Evolutionary conservation across 2,113 vertebrate genomes (phyloP).

Genomic region (Prinia subflava): DNA sequence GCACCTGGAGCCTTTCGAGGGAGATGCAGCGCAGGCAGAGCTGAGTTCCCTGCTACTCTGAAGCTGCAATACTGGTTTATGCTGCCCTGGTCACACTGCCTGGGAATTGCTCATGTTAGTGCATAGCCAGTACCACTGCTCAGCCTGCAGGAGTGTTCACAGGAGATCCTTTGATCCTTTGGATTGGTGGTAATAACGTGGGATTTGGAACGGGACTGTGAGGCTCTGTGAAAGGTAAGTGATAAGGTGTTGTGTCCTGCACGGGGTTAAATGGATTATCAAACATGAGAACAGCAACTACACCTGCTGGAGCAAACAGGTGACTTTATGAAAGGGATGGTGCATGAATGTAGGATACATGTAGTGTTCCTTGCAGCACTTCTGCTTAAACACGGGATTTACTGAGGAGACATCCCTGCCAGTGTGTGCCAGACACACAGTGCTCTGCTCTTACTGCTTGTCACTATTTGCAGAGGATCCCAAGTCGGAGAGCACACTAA

Average conservation of each 20-base stretch:
- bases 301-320: background rate
- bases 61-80: background rate
- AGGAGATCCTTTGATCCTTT: background rate
- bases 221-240: background rate
- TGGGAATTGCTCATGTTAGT: background rate
- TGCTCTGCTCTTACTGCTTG: background rate
- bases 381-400: background rate
- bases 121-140: rapidly evolving
- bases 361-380: background rate
- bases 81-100: background rate
- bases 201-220: background rate
- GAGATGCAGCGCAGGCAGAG: background rate
- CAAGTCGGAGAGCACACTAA: background rate
- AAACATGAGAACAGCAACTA: background rate
- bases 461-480: background rate
- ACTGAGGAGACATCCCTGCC: background rate
- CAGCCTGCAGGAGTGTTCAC: background rate
- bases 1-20: background rate
- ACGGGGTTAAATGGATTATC: background rate
- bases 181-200: background rate
- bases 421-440: background rate
- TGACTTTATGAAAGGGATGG: background rate
- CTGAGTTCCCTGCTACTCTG: background rate
- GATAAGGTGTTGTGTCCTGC: background rate
- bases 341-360: background rate